Base-by-base conservation (phyloP, 2,113 vertebrate species). In the Paradoxurus hermaphroditus region DNA sequence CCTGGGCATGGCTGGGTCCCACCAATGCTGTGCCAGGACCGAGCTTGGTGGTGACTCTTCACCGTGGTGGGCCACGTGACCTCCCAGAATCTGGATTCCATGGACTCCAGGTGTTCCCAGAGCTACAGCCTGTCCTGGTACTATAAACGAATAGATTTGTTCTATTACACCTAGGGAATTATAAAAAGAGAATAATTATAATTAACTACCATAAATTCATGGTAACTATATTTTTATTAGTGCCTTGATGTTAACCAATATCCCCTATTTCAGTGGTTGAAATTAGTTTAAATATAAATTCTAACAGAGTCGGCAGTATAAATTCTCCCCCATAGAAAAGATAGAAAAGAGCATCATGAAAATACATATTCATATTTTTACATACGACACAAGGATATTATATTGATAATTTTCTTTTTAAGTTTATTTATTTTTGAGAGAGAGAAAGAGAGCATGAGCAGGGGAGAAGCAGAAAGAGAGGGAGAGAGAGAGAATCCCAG, bases 261-360 rank as follows among this genome's bases (percentile, higher is more conserved):
- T 72, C 87, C 36, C 29, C 21, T 75, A 49, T 73, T 90, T 79
- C 46, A 63, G 53, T 56, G 13, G 21, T 44, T 86, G 56, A 90
- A 95, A 73, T 68, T 46, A 72, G 11, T 73, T 95, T 81, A 94
- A 75, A 87, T 86, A 90, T 68, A 36, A 96, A 90, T 82, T 89
- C 59, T 77, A 44, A 13, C 68, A 62, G 10, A 68, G 67, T 12
- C 65, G n/a, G 46, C 41, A 46, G 44, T n/a, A 81, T 46, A 72
- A 78, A 41, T 14, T 77, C 15, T 93, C 29, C 59, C 10, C 29
- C 18, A 65, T 4, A 65, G n/a, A 41, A 87, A 87, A 78, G 41
- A 25, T 25, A 29, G 36, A 92, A 85, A 70, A 92, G 9, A 11
- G 0, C 5, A 27, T 91, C 18, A 21, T 13, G 34, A 62, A 91